Base-by-base conservation (phyloP, 2,113 vertebrate species). In the Chionis minor region DNA sequence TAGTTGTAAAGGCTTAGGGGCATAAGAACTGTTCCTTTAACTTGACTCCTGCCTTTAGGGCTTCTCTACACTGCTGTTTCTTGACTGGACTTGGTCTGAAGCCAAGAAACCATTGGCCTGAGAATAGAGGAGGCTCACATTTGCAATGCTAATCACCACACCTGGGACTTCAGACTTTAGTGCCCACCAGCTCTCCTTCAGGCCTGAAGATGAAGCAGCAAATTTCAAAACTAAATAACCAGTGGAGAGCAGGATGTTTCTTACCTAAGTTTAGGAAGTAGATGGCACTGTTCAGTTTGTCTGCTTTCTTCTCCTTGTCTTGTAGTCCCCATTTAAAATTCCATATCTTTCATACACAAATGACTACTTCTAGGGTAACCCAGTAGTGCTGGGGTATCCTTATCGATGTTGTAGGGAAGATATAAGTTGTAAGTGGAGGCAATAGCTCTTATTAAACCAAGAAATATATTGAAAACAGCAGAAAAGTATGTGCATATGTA, bases 231-330 rank as follows among this genome's bases (percentile, higher is more conserved):
- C 8, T 35, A n/a, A 63, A 19, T 23, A 75, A 62, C 16, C 16
- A 69, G 10, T 0, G 5, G 10, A 69, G 27, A 4, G 4, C 0
- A 1, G 21, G 26, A 17, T 45, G 9, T 38, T 80, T 71, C 19
- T 28, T 75, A 16, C 3, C 30, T 38, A 20, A 47, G 6, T 63
- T 72, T 52, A 63, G 32, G 70, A 71, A 81, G 19, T 56, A 70
- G 47, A 18, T 49, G 35, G 22, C n/a, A 32, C 23, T 54, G 49
- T 30, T 77, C 27, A 20, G 5, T 44, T 65, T 49, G 49, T 6
- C 14, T 92, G 22, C 40, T 83, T 80, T 42, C 23, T 74, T 62
- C 58, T 70, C 72, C 10, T 2, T 5, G 2, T 44, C 63, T 40
- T 69, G 21, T 27, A 33, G 24, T 40, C 30, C 2, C 8, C 27